phyloP scores from a whole-genome alignment of 2,797 vertebrate species.

The Poecilia gillii region DNA sequence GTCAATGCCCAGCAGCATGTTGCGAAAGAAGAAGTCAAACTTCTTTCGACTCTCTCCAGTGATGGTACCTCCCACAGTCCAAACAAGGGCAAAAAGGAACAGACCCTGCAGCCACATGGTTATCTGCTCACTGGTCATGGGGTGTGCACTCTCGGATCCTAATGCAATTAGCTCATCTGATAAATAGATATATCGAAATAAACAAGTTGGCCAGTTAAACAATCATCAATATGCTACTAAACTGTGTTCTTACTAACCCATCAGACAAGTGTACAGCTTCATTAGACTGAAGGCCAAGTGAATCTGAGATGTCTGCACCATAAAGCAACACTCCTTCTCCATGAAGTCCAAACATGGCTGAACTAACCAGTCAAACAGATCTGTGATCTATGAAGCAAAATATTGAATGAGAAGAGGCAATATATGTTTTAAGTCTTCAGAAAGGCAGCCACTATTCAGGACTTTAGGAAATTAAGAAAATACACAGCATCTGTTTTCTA shows the following conservation, averaged over 20 bases:
- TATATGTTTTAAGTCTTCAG: neutral
- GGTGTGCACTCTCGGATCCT: constrained; percentile 62
- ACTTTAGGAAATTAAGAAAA: neutral
- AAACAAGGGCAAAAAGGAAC: constrained; percentile 92
- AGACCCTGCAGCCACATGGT: constrained; percentile 89
- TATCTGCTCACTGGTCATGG: constrained; percentile 86
- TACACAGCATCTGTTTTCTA: constrained; percentile 35
- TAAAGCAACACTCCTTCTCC: constrained; percentile 81
- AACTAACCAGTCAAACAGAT: constrained; percentile 91
- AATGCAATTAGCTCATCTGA: constrained; percentile 86
- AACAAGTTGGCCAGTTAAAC: constrained; percentile 1
- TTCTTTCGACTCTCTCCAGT: constrained; percentile 87
- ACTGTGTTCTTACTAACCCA: constrained; percentile 80
- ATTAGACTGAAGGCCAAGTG: constrained; percentile 89
- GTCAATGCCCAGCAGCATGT: constrained; percentile 81
- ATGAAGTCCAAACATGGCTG: constrained; percentile 91
- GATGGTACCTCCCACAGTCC: constrained; percentile 89
- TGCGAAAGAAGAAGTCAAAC: constrained; percentile 91
- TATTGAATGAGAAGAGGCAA: constrained; percentile 28
- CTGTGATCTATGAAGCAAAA: constrained; percentile 79
- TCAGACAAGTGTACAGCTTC: constrained; percentile 86
- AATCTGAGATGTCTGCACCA: constrained; percentile 86
- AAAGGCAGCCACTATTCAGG: neutral
- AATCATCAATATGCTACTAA: neutral
- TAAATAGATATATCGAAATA: constrained; percentile 12